Evolutionary conservation across 1,140 invertebrate genomes (phyloP).

Genomic region (Druon quercuslanigerum): DNA sequence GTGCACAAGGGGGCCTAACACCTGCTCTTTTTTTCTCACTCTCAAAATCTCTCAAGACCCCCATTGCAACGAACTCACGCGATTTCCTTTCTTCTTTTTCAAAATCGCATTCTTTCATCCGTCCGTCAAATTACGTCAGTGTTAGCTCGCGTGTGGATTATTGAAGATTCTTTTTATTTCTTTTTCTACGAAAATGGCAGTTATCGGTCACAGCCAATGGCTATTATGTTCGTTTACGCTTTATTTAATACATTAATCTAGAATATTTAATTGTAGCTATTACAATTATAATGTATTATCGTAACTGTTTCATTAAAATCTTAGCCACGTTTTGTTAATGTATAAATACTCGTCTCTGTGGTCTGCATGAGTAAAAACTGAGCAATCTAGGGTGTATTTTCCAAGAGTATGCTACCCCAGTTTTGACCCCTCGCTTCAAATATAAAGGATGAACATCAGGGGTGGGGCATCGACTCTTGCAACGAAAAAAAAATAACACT

Average conservation of each 20-base stretch:
- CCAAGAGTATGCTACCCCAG: too few species aligned
- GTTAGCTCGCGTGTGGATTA: background rate
- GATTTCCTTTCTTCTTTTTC: slow-evolving; percentile 34
- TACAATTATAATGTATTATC: slow-evolving; percentile 20
- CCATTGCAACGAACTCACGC: slow-evolving; percentile 13
- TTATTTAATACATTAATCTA: slow-evolving; percentile 41
- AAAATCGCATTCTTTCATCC: slow-evolving; percentile 45
- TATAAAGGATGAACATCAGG: too few species aligned
- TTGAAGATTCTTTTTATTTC: slow-evolving; percentile 44
- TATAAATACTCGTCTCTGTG: background rate
- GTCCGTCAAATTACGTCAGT: slow-evolving; percentile 17
- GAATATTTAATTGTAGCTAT: slow-evolving; percentile 38
- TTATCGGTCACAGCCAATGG: slow-evolving; percentile 76
- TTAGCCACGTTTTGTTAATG: slow-evolving; percentile 8
- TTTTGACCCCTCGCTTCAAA: too few species aligned
- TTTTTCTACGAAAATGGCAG: slow-evolving; percentile 74
- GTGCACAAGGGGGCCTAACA: slow-evolving; percentile 26
- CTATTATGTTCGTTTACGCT: slow-evolving; percentile 60
- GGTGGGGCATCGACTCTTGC: too few species aligned
- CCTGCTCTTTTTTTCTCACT: slow-evolving; percentile 40
- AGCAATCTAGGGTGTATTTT: too few species aligned
- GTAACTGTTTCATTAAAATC: slow-evolving; percentile 15
- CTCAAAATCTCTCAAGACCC: slow-evolving; percentile 24
- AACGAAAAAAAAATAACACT: too few species aligned
- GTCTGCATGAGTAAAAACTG: too few species aligned